Conservation (phyloP, 2,797 vertebrate genomes). For the Natrix natrix region DNA sequence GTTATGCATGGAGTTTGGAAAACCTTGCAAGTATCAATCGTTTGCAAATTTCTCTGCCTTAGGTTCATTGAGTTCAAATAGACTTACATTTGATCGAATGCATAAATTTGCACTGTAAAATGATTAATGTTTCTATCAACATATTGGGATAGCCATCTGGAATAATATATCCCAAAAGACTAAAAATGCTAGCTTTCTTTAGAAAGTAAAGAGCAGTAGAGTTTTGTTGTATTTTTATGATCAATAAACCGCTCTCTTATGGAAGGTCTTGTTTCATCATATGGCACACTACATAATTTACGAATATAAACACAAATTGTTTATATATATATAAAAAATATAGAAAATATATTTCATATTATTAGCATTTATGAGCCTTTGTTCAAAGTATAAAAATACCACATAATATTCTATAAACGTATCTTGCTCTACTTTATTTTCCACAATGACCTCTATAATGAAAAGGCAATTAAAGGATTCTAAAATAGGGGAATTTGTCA, state of each 20-base stretch:
- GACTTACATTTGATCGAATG: not conserved
- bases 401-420: conserved; percentile 35
- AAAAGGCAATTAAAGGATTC: conserved; percentile 49
- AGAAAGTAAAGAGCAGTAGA: not conserved
- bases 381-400: conserved; percentile 32
- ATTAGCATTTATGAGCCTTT: not conserved
- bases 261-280: not conserved
- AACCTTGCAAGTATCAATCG: not conserved
- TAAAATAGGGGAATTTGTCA: conserved; percentile 48
- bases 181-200: not conserved
- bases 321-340: not conserved
- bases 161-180: not conserved
- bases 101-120: not conserved
- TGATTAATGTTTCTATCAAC: not conserved
- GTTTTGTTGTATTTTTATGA: not conserved
- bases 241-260: not conserved
- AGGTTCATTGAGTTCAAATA: not conserved
- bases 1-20: not conserved
- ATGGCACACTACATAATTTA: not conserved
- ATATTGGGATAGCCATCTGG: not conserved
- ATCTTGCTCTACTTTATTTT: conserved; percentile 14
- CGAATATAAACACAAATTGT: conserved; percentile 7
- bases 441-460: conserved; percentile 53
- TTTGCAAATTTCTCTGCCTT: not conserved
- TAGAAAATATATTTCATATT: not conserved